Evolutionary conservation across 2,888 invertebrate genomes (phyloP).

Genomic region (Danaus chrysippus): DNA sequence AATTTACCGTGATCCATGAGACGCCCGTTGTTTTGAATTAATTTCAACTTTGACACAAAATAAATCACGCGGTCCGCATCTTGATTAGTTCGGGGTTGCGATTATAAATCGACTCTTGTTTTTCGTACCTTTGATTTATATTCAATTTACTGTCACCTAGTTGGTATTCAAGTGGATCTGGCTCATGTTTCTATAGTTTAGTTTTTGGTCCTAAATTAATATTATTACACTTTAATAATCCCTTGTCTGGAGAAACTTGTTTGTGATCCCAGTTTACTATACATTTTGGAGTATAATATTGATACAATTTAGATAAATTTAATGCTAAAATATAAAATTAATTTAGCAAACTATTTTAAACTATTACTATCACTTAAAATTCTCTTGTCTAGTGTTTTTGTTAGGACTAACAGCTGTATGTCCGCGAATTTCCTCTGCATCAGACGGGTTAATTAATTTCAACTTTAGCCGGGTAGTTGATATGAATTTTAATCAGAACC

Average conservation of each 20-base stretch:
- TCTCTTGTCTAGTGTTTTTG: conserved; percentile 7
- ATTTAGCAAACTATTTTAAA: not conserved
- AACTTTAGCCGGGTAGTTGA: conserved; percentile 37
- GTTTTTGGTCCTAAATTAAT: not conserved
- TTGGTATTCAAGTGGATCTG: conserved; percentile 13
- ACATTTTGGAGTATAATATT: too few relatives aligned
- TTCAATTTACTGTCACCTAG: conserved; percentile 25
- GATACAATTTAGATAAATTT: too few relatives aligned
- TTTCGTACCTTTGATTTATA: conserved; percentile 29
- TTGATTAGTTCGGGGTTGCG: conserved; percentile 55
- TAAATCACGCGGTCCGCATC: conserved; percentile 65
- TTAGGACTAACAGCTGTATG: conserved; percentile 25
- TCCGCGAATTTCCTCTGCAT: conserved; percentile 32
- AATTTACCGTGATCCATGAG: conserved; percentile 5
- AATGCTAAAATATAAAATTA: too few relatives aligned
- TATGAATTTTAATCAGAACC: conserved; percentile 45
- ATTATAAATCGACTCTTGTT: conserved; percentile 48
- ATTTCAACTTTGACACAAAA: conserved; percentile 70
- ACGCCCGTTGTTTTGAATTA: conserved; percentile 58
- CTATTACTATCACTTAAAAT: not conserved
- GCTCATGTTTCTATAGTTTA: not conserved
- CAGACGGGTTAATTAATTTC: conserved; percentile 41
- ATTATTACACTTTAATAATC: not conserved
- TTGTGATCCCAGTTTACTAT: too few relatives aligned
- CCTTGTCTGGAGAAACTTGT: too few relatives aligned